A percentile compares a stretch with the other conserved stretches of the same genome.
Conservation (phyloP, 92 coral and sea anemone genomes). For the Plumapathes pennacea region DNA sequence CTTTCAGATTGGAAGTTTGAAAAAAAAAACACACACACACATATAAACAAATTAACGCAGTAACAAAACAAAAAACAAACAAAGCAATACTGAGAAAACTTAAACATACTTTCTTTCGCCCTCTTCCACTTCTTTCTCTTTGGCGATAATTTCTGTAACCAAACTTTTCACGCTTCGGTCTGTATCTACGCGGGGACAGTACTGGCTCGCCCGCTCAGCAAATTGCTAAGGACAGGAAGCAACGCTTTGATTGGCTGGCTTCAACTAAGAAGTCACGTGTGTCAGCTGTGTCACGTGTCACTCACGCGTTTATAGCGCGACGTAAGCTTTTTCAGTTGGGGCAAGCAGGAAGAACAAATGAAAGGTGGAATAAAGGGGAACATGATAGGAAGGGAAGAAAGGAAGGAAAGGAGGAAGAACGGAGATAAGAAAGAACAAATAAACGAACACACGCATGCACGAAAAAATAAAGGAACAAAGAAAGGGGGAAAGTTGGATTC, state of each 20-base stretch:
- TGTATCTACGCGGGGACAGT: conserved; percentile 15
- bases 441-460: not conserved
- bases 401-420: not conserved
- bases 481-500: not conserved
- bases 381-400: no score
- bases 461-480: not conserved
- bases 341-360: not conserved
- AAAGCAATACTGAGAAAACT: not conserved
- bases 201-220: conserved; percentile 9
- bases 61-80: not conserved
- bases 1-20: no score
- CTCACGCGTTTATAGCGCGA: no score
- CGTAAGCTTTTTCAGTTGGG: not conserved
- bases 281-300: no score
- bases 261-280: no score
- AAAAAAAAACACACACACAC: no score
- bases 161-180: conserved; percentile 8
- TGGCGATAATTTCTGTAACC: conserved; percentile 14
- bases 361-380: no score
- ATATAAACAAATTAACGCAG: no score
- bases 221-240: conserved; percentile 3
- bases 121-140: conserved; percentile 3
- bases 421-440: not conserved
- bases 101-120: conserved; percentile 16
- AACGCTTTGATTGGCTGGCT: conserved; percentile 8